phyloP scores from a whole-genome alignment of 2,797 vertebrate species.

The Lerista edwardsae region DNA sequence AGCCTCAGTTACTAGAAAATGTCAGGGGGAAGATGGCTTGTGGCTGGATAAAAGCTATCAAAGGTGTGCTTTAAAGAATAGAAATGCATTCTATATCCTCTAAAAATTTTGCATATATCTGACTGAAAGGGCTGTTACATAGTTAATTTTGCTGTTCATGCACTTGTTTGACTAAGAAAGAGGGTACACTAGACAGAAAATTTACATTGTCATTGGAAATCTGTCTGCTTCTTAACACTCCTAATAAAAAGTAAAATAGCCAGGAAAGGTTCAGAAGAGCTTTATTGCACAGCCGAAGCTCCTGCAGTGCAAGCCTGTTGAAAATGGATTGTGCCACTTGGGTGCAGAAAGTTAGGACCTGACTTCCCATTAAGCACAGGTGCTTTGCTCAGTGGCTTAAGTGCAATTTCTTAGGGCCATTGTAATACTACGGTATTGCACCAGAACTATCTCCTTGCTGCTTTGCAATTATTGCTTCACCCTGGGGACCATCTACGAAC shows the following conservation, averaged over 20 bases:
- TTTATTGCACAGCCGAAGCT: slow-evolving; percentile 1
- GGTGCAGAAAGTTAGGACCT: background rate
- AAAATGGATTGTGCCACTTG: slow-evolving; percentile 16
- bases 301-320: slow-evolving; percentile 19
- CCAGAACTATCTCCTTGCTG: too few species aligned
- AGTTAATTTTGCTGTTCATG: background rate
- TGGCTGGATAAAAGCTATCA: background rate
- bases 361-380: background rate
- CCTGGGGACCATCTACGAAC: too few species aligned
- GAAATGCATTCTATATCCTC: background rate
- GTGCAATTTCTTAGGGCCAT: background rate
- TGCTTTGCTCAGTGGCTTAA: slow-evolving; percentile 14
- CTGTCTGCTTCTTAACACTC: slow-evolving; percentile 13
- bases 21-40: background rate
- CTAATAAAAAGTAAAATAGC: slow-evolving; percentile 3
- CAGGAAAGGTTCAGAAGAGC: background rate
- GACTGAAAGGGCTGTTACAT: slow-evolving; percentile 1
- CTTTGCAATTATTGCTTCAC: too few species aligned
- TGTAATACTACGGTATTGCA: too few species aligned
- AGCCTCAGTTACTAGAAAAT: background rate
- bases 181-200: slow-evolving; percentile 3
- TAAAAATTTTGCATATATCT: slow-evolving; percentile 7
- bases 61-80: background rate
- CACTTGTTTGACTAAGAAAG: background rate
- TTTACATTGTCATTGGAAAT: slow-evolving; percentile 12